Evolutionary conservation across 2,113 vertebrate species (phyloP).

Genomic region (Burhinus bistriatus): DNA sequence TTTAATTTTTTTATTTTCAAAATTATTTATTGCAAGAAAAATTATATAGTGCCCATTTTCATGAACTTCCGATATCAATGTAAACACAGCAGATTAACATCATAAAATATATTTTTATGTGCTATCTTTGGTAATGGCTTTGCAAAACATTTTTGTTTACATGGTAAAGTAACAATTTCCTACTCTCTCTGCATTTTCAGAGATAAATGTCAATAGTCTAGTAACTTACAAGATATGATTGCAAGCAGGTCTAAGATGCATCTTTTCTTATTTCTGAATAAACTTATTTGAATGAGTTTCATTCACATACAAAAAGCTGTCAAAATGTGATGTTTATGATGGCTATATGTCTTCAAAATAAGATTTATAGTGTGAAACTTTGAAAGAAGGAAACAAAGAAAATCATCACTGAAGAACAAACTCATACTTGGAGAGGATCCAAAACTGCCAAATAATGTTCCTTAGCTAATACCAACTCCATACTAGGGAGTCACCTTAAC

Average conservation of each 20-base stretch:
- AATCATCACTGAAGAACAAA: neutral
- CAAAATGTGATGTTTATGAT: neutral
- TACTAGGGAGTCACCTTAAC: neutral
- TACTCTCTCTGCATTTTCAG: neutral
- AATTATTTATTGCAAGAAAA: neutral
- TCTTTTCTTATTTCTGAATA: neutral
- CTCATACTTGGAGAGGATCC: neutral
- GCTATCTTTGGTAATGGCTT: neutral
- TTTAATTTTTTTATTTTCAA: neutral
- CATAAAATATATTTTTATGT: neutral
- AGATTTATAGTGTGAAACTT: neutral
- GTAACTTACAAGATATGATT: neutral
- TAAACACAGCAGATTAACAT: neutral
- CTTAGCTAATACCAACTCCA: neutral
- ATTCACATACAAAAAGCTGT: neutral
- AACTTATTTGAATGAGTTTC: neutral
- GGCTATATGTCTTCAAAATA: neutral
- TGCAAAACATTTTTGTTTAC: neutral
- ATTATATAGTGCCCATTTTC: neutral
- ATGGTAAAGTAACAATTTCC: neutral
- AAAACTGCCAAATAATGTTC: neutral
- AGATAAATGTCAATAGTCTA: neutral
- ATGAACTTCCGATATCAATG: neutral
- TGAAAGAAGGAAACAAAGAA: neutral
- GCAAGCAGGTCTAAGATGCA: neutral